Conservation (phyloP, 2,888 invertebrate genomes). For the Thyatira batis region DNA sequence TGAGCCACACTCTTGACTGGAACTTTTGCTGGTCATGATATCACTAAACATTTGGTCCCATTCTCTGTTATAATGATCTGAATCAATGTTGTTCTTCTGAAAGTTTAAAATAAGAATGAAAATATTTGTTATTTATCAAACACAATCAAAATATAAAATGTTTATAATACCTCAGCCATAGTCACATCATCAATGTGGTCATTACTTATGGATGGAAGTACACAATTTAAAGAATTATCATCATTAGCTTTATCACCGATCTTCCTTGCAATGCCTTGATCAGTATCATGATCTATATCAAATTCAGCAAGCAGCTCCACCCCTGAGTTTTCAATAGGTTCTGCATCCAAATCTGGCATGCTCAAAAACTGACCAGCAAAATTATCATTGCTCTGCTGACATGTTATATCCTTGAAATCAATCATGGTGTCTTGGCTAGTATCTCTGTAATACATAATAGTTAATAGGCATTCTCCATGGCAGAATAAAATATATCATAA, state of each 20-base stretch:
- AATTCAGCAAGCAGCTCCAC: slow-evolving; percentile 68
- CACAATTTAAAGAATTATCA: slow-evolving; percentile 67
- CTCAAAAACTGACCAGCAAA: slow-evolving; percentile 61
- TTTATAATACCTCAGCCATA: slow-evolving; percentile 56
- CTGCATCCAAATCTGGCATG: slow-evolving; percentile 69
- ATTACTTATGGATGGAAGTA: slow-evolving; percentile 68
- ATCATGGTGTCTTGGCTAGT: slow-evolving; percentile 50
- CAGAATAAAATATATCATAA: too few species aligned
- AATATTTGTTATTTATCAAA: neutral
- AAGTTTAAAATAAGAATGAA: slow-evolving; percentile 23
- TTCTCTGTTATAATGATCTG: slow-evolving; percentile 67
- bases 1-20: slow-evolving; percentile 64
- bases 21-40: slow-evolving; percentile 60
- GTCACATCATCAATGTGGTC: slow-evolving; percentile 66
- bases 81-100: slow-evolving; percentile 55
- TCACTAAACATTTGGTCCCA: slow-evolving; percentile 79
- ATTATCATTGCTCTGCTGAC: slow-evolving; percentile 53
- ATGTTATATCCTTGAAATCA: slow-evolving; percentile 53
- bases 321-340: slow-evolving; percentile 45
- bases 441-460: slow-evolving; percentile 37
- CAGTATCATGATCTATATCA: slow-evolving; percentile 60
- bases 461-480: too few species aligned
- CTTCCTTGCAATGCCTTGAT: slow-evolving; percentile 51
- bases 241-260: slow-evolving; percentile 42
- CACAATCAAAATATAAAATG: neutral